Evolutionary conservation across 2,797 vertebrate genomes (phyloP), one percentile per base, ranked within the genome.

Genomic region (Myotis vivesi): DNA sequence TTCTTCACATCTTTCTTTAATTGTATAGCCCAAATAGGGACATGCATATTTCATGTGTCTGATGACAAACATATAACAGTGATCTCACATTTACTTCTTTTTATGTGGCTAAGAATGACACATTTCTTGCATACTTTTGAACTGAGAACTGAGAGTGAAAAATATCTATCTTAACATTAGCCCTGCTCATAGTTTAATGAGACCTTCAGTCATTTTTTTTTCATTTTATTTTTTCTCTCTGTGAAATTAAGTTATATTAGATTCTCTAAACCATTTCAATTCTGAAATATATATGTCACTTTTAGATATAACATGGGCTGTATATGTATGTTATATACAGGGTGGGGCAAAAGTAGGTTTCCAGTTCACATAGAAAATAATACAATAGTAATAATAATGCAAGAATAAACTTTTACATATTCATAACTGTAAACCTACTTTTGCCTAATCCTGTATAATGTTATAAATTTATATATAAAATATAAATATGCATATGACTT

Each of bases 1-100:
- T 91, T 84, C 75, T 93, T 85, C 73, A 72, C 8, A 44, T 51
- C 41, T 81, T 68, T 89, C 79, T 95, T 93, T 71, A 77, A 71
- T 30, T 33, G 38, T 77, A 36, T 33, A 71, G 19, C 36, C 66
- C 19, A 77, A n/a, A 75, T 91, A 11, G 69, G 73, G 13, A 71
- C 53, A 57, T 72, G n/a, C 15, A 46, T 19, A 15, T 89, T 87
- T 89, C 41, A 25, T 25, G 3, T 44, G 51, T 79, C n/a, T 82
- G 41, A 53, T 77, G 41, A 85, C 55, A 77, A 53, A n/a, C 44
- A 36, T 59, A 16, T 55, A 68, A 41, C 33, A 41, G 25, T 25
- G 23, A 75, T 25, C 51, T 81, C 33, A 59, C 10, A 38, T 51
- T 41, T 62, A 13, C 82, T 92, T 59, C n/a, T 53, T 89, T 87